These are phyloP conservation scores for Hirtodrosophila cameraria DNA, from an alignment of 2,888 invertebrate species.

Conservation along the genomic window DNA sequence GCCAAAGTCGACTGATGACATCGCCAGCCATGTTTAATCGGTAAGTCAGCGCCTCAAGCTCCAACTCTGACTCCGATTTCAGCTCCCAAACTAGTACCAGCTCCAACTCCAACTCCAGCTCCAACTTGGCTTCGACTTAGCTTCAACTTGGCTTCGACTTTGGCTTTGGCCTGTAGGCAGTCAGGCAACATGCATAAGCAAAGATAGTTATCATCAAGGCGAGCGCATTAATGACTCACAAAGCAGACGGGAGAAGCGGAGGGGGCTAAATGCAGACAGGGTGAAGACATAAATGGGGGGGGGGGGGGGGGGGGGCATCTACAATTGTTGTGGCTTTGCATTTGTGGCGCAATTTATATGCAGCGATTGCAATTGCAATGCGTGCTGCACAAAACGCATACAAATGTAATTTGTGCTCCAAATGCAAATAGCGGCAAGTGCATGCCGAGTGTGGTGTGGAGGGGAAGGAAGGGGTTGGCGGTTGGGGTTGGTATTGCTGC, in stretches of 20 bases:
- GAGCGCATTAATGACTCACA: conserved; percentile 72
- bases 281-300: too few species aligned
- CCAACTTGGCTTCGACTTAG: not conserved
- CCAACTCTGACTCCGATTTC: not conserved
- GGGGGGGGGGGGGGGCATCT: conserved; percentile 3
- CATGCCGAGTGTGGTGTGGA: not conserved
- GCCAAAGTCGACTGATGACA: conserved; percentile 42
- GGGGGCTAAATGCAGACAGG: too few species aligned
- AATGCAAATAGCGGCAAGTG: conserved; percentile 60
- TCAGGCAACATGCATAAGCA: conserved; percentile 66
- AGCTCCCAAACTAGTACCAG: not conserved
- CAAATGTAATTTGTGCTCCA: conserved; percentile 74
- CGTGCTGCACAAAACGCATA: conserved; percentile 77
- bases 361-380: conserved; percentile 78
- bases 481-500: conserved; percentile 23
- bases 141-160: not conserved
- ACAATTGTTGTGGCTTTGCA: conserved; percentile 76
- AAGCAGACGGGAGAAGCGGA: not conserved
- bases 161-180: conserved; percentile 24
- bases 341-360: conserved; percentile 75
- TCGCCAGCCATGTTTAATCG: conserved; percentile 39
- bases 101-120: not conserved
- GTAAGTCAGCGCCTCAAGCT: conserved; percentile 6
- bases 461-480: not conserved
- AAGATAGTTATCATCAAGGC: conserved; percentile 75